Evolutionary conservation across 2,797 vertebrate genomes (phyloP), one percentile per base, ranked within the genome.

Genomic region (Lepus townsendii): DNA sequence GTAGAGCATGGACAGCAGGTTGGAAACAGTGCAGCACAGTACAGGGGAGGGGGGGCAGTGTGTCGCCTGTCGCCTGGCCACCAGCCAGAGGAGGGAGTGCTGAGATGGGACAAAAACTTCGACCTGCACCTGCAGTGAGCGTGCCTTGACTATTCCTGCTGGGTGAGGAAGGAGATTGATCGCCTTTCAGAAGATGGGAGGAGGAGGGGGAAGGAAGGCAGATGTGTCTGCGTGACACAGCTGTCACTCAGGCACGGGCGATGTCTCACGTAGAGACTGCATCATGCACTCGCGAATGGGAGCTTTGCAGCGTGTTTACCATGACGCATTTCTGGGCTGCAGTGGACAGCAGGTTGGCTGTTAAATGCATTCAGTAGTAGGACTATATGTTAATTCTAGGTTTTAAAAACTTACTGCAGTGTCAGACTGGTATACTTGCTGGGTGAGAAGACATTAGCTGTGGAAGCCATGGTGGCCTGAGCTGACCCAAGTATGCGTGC

Each of bases 341-440:
- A 35, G 30, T n/a, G 79, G 60, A 22, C 54, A 57, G 17, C 54
- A 57, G n/a, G n/a, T 20, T 66, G 88, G 82, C 77, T 85, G 32
- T 62, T n/a, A 22, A 68, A 83, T 82, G 38, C 54, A 47, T 90
- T 65, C 66, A 92, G 22, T 72, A 42, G 52, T 66, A 71, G 79
- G 57, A 85, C 65, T 68, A 83, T 72, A 79, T 91, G 84, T 94
- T 93, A 77, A 92, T 76, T 88, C 88, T 68, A 57, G 50, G 26
- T 52, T 83, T 88, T 38, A 50, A 86, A 90, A 80, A 54, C 32
- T 60, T 54, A 76, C 14, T 72, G 27, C 20, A 19, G 35, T 94
- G 68, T 90, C 71, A 24, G 62, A 60, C 3, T 1, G 72, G 42
- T 24, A 1, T 57, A 12, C 79, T 83, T 83, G 47, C 50, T 88